These are phyloP conservation scores for Progne subis DNA, from an alignment of 2,113 vertebrate genomes.

Conservation along the genomic window DNA sequence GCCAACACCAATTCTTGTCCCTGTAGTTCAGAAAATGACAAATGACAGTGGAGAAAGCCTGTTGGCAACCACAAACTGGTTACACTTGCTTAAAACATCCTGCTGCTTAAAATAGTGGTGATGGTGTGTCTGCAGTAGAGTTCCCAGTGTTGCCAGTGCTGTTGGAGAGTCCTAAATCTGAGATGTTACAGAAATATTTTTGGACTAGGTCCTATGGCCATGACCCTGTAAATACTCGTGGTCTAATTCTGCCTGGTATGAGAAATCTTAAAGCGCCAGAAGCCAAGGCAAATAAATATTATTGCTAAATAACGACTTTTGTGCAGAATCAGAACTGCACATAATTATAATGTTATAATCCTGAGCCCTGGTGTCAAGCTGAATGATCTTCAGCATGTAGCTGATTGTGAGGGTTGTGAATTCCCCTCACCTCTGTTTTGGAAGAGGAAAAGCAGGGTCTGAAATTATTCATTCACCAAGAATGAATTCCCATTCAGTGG, in stretches of 20 bases:
- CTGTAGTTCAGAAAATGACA: not conserved
- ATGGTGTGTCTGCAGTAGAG: not conserved
- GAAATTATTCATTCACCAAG: accelerated
- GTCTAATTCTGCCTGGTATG: not conserved
- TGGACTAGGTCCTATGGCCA: not conserved
- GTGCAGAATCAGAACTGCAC: not conserved
- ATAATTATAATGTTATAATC: not conserved
- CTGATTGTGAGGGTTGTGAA: not conserved
- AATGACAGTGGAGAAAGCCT: not conserved
- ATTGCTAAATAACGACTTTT: not conserved
- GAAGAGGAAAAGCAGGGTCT: not conserved
- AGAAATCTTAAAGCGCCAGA: not conserved
- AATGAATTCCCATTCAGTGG: not conserved
- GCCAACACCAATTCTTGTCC: not conserved
- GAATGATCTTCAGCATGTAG: not conserved
- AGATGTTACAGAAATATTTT: not conserved
- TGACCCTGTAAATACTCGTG: not conserved
- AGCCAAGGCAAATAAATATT: not conserved
- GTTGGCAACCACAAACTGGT: not conserved
- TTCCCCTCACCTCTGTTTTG: not conserved
- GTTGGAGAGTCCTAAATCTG: not conserved
- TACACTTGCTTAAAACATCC: not conserved
- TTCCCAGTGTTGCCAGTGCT: not conserved
- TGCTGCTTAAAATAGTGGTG: not conserved
- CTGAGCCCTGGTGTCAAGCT: not conserved